Conservation (phyloP, 2,888 invertebrate species). For the Macrophya annulata region DNA sequence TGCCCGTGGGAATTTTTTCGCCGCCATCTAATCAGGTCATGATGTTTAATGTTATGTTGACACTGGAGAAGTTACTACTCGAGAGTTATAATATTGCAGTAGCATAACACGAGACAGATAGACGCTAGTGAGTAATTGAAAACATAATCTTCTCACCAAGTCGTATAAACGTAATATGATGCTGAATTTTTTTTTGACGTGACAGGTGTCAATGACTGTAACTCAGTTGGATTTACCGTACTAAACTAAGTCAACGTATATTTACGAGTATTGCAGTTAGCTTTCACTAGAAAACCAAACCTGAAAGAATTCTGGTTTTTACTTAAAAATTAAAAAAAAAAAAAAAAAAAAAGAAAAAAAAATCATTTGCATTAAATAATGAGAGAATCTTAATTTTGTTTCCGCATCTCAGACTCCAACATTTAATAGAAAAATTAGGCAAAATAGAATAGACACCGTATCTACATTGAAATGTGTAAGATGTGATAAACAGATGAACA, state of each 20-base stretch:
- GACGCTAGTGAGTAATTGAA: constrained; percentile 8
- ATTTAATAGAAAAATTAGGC: neutral
- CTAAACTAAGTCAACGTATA: neutral
- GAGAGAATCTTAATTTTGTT: neutral
- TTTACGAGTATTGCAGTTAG: neutral
- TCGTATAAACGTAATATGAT: neutral
- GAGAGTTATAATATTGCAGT: neutral
- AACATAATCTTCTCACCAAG: constrained; percentile 1
- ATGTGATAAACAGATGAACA: too few relatives aligned
- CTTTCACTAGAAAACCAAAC: neutral
- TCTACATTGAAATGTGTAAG: too few relatives aligned
- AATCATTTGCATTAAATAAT: neutral
- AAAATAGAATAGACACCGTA: neutral
- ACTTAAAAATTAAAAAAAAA: neutral
- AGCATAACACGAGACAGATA: neutral
- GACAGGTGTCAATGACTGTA: constrained; percentile 34
- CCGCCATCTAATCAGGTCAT: constrained; percentile 9
- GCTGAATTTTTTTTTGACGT: constrained; percentile 15
- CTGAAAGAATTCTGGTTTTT: neutral
- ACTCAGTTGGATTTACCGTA: neutral
- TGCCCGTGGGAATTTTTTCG: constrained; percentile 4
- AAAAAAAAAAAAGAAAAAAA: neutral
- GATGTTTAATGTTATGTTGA: constrained; percentile 18
- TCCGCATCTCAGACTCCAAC: neutral
- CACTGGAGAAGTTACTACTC: neutral